These are phyloP conservation scores for Actinopyga echinites DNA, from an alignment of 53 echinoderm and acorn worm species.

Conservation along the genomic window DNA sequence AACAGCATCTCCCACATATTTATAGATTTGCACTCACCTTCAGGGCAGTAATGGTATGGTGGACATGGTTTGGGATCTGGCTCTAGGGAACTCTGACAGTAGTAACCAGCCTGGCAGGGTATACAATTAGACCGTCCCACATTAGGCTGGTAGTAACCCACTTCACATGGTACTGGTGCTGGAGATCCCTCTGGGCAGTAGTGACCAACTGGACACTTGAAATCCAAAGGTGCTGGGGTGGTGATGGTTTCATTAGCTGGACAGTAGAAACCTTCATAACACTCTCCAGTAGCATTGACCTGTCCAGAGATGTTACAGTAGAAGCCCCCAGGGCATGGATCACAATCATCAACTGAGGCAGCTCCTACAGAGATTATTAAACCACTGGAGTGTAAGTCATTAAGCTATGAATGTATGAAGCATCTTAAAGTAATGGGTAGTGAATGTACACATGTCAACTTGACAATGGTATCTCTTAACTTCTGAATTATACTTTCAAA, in stretches of 20 bases:
- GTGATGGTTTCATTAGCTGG: conserved; percentile 86
- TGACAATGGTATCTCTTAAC: too few relatives aligned
- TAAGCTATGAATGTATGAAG: neutral
- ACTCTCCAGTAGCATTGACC: conserved; percentile 72
- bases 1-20: too few relatives aligned
- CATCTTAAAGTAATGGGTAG: too few relatives aligned
- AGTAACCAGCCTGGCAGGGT: conserved; percentile 91
- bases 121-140: conserved; percentile 76
- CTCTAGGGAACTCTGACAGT: conserved; percentile 92
- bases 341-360: conserved; percentile 75
- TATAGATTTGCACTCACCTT: conserved; percentile 51
- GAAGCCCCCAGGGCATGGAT: conserved; percentile 89
- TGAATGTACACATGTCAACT: too few relatives aligned
- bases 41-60: conserved; percentile 92
- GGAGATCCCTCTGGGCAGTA: conserved; percentile 86
- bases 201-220: conserved; percentile 86
- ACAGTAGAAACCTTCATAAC: conserved; percentile 88
- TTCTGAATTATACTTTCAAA: too few relatives aligned
- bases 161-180: conserved; percentile 80
- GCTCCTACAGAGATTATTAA: conserved; percentile 50
- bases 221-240: conserved; percentile 65
- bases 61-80: conserved; percentile 94
- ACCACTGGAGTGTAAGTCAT: neutral
- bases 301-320: conserved; percentile 90
- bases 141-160: conserved; percentile 96